phyloP scores from a whole-genome alignment of 1,140 invertebrate species.

The Caenorhabditis inopinata region DNA sequence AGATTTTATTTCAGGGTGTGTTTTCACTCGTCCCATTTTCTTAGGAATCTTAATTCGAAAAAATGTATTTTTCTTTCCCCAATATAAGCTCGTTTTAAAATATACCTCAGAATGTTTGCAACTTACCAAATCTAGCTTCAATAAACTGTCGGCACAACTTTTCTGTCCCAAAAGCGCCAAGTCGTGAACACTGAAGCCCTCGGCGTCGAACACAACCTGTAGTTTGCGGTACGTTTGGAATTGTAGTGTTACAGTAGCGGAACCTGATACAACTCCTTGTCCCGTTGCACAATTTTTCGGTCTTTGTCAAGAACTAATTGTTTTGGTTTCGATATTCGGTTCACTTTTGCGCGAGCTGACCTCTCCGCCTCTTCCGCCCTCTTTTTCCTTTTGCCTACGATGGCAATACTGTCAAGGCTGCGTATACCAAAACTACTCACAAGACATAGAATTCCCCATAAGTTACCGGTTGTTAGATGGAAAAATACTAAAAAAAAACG shows the following conservation, averaged over 20 bases:
- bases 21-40: background rate
- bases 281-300: constrained; percentile 1
- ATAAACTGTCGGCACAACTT: background rate
- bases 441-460: no score
- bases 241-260: no score
- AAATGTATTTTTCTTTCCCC: no score
- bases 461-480: no score
- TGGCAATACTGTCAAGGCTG: no score
- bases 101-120: no score
- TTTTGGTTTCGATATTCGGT: background rate
- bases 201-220: background rate
- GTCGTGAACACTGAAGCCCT: constrained; percentile 6
- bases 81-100: no score
- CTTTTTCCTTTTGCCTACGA: no score
- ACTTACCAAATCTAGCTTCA: background rate
- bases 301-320: background rate
- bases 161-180: background rate
- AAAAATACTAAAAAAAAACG: no score
- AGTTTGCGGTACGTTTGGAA: background rate
- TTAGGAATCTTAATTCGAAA: background rate
- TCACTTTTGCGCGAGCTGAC: no score
- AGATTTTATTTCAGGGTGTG: background rate
- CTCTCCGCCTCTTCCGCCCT: no score
- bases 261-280: constrained; percentile 21
- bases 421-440: no score